These are phyloP conservation scores for Prionace glauca DNA, from an alignment of 2,797 vertebrate genomes.

Conservation along the genomic window DNA sequence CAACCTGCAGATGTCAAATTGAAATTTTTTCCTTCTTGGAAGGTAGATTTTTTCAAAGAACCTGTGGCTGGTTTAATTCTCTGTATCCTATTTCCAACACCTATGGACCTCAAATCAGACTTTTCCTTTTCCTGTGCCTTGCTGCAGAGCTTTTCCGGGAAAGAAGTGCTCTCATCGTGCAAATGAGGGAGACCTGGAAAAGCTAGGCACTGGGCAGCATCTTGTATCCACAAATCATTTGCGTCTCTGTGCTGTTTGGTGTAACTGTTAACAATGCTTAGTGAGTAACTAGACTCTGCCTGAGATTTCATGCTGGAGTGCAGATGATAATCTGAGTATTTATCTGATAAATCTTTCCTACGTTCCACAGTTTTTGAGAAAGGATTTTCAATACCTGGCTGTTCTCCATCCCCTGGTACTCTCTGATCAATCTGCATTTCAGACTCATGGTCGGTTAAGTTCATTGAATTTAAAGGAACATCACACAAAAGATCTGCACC, in stretches of 20 bases:
- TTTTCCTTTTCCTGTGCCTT: not conserved
- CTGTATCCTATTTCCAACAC: not conserved
- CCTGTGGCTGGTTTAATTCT: no score
- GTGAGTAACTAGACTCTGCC: not conserved
- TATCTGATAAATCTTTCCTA: not conserved
- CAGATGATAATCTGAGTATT: not conserved
- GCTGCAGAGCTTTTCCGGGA: no score
- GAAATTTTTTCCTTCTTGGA: no score
- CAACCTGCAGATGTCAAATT: not conserved
- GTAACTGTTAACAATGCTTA: not conserved
- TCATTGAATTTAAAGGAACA: not conserved
- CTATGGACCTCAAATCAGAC: not conserved
- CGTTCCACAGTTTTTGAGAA: not conserved
- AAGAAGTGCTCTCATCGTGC: no score
- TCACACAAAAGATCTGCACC: not conserved
- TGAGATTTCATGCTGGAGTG: not conserved
- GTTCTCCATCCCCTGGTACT: not conserved
- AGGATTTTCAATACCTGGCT: not conserved
- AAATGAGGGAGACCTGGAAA: not conserved
- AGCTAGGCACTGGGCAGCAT: not conserved
- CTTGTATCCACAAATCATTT: not conserved
- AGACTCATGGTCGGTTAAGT: not conserved
- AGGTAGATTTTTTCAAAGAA: not conserved
- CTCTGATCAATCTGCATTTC: not conserved
- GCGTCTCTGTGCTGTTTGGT: not conserved